phyloP scores from a whole-genome alignment of 2,113 vertebrate genomes.

The Octodon degus region DNA sequence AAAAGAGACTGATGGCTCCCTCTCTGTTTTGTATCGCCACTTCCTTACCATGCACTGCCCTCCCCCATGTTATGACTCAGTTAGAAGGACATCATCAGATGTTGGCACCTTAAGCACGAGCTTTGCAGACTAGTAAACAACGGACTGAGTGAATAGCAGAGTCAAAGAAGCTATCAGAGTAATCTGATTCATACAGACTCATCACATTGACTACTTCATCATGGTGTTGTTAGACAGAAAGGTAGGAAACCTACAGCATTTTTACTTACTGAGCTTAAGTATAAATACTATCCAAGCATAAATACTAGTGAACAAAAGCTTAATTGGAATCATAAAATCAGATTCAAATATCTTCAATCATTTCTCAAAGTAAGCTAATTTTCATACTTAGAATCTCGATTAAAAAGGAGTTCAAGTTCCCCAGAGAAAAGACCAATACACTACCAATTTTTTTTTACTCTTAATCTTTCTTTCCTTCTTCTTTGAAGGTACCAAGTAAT shows the following conservation, averaged over 20 bases:
- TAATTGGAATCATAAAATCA: not conserved
- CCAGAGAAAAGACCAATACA: not conserved
- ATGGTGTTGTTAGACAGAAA: not conserved
- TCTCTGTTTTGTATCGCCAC: not conserved
- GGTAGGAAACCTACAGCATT: not conserved
- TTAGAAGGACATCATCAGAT: not conserved
- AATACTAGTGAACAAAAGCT: not conserved
- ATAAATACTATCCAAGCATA: not conserved
- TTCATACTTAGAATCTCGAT: not conserved
- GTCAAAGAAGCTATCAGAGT: not conserved
- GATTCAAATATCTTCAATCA: not conserved
- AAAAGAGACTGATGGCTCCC: not conserved
- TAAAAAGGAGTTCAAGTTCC: not conserved
- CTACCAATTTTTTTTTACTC: not conserved
- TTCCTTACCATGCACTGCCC: not conserved
- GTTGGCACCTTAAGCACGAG: not conserved
- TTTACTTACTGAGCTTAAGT: not conserved
- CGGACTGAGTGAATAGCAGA: not conserved
- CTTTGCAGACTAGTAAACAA: too few relatives aligned
- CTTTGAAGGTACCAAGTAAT: not conserved
- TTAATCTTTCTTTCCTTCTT: not conserved
- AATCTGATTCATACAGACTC: not conserved
- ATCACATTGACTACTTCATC: not conserved
- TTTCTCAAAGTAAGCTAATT: not conserved
- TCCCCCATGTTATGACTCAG: not conserved